Conservation (phyloP, 2,888 invertebrate genomes). For the Polydrusus pterygomalis region DNA sequence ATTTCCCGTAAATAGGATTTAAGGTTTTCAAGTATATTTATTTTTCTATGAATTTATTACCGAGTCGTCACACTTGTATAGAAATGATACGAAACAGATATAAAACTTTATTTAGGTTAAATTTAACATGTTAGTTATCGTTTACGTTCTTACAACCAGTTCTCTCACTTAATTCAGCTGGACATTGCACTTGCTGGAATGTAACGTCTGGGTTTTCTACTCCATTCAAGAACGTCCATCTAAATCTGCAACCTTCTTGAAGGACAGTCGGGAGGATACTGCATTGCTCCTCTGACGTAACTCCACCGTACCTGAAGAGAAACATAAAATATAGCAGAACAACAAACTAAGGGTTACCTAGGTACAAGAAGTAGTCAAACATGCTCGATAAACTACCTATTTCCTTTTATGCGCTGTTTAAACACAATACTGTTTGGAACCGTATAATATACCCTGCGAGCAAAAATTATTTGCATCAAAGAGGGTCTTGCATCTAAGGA, state of each 20-base stretch:
- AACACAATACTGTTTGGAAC: too few relatives aligned
- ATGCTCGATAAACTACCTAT: too few relatives aligned
- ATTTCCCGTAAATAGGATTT: too few relatives aligned
- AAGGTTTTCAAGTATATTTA: too few relatives aligned
- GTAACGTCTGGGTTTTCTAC: conserved; percentile 54
- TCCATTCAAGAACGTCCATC: conserved; percentile 57
- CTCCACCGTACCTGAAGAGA: conserved; percentile 53
- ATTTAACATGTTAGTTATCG: background rate
- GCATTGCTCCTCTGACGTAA: conserved; percentile 52
- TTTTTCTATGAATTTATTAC: too few relatives aligned
- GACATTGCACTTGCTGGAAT: conserved; percentile 57
- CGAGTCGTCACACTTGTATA: too few relatives aligned
- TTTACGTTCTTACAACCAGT: conserved; percentile 44
- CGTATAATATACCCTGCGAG: too few relatives aligned
- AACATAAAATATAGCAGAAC: background rate
- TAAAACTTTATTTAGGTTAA: background rate
- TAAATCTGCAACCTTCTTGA: conserved; percentile 55
- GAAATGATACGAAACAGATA: background rate
- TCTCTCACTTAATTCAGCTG: conserved; percentile 47
- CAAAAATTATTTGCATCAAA: too few relatives aligned
- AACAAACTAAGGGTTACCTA: too few relatives aligned
- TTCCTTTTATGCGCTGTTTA: too few relatives aligned
- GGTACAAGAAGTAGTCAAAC: too few relatives aligned
- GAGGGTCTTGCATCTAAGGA: too few relatives aligned
- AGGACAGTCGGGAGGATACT: conserved; percentile 49